A percentile compares a stretch with the other conserved stretches of the same genome.
phyloP scores from a whole-genome alignment of 92 coral and sea anemone genomes.

The Actinostola sp. region DNA sequence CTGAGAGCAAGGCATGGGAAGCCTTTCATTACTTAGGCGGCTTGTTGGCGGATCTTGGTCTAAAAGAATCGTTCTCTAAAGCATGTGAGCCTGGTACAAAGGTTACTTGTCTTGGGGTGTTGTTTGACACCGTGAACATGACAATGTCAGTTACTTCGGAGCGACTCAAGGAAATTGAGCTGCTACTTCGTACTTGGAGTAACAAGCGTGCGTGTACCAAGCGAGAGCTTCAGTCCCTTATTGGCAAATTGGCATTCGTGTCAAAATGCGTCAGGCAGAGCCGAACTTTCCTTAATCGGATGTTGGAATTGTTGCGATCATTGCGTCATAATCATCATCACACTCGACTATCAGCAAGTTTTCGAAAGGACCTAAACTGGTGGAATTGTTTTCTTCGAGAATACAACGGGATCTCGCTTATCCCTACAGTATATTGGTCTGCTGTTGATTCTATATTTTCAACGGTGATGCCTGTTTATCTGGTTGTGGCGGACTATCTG shows the following conservation, averaged over 20 bases:
- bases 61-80: constrained; percentile 20
- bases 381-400: constrained; percentile 19
- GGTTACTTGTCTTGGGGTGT: constrained; percentile 26
- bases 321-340: constrained; percentile 11
- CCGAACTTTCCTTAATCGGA: constrained; percentile 7
- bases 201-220: constrained; percentile 8
- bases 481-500: no score
- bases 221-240: constrained; percentile 20
- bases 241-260: constrained; percentile 40
- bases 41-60: constrained; percentile 6
- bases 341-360: constrained; percentile 5
- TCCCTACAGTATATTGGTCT: no score
- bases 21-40: constrained; percentile 1
- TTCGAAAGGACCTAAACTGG: constrained; percentile 21
- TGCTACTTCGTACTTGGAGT: constrained; percentile 5
- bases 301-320: not conserved
- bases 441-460: no score
- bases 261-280: constrained; percentile 32
- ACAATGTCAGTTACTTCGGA: constrained; percentile 30
- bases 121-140: constrained; percentile 17
- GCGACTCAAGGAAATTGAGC: constrained; percentile 15
- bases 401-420: no score
- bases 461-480: no score
- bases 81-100: constrained; percentile 24
- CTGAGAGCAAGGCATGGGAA: not conserved